phyloP scores from a whole-genome alignment of 2,113 vertebrate species.

The Sebastes fasciatus region DNA sequence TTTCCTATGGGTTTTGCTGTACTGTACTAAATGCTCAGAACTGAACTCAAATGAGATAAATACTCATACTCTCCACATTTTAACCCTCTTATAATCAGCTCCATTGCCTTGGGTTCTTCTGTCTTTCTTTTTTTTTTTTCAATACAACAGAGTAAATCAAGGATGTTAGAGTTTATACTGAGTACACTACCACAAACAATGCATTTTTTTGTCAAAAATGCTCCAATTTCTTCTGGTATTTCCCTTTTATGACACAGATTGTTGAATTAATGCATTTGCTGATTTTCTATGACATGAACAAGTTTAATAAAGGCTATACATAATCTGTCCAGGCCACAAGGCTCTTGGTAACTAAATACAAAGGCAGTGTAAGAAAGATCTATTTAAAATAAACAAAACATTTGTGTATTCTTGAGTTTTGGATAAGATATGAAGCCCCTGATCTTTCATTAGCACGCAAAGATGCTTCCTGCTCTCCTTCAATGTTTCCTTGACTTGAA shows the following conservation, averaged over 20 bases:
- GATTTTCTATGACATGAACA: not conserved
- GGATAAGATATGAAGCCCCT: not conserved
- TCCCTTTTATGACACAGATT: not conserved
- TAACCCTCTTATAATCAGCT: not conserved
- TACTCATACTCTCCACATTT: not conserved
- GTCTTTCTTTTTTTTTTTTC: not conserved
- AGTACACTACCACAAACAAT: not conserved
- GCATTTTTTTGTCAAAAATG: not conserved
- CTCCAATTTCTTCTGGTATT: not conserved
- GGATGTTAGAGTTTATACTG: not conserved
- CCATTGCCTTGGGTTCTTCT: not conserved
- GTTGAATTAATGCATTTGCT: not conserved
- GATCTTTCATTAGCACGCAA: conserved; percentile 19
- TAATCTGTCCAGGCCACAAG: not conserved
- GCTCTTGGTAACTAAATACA: not conserved
- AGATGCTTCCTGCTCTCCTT: conserved; percentile 20
- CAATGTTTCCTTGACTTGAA: conserved; percentile 17
- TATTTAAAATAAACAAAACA: not conserved
- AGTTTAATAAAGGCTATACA: not conserved
- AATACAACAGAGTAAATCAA: not conserved
- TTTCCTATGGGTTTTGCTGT: not conserved
- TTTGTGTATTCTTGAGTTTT: not conserved
- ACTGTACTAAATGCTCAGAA: not conserved
- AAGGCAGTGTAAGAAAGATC: not conserved
- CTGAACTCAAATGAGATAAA: not conserved